Evolutionary conservation across 2,797 vertebrate species (phyloP), one percentile per base, ranked within the genome.

Genomic region (Moxostoma hubbsi): DNA sequence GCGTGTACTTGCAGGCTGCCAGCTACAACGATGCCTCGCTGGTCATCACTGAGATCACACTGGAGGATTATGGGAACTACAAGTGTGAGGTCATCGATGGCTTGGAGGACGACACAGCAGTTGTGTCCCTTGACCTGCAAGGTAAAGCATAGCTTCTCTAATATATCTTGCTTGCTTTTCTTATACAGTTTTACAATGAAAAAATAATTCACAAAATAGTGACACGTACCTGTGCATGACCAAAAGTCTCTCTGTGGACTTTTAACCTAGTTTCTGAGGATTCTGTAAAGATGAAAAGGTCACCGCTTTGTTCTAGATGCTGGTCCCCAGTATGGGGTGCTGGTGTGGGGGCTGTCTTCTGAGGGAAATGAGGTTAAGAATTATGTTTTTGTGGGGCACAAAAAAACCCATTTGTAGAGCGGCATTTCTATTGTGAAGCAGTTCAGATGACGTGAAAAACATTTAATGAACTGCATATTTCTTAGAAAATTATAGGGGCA

Each of bases 81-180:
- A 99, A 98, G 90, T 99, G 98, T 13, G 98, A 99, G 88, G 94
- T 99, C 15, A 98, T 99, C 51, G 97, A 98, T 71, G 96, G 96
- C n/a, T 86, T 99, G 73, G 97, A 98, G 77, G 98, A 99, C 0
- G 96, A 93, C 73, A 96, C 96, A 0, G 91, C 86, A 0, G 93
- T 98, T 55, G 93, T 99, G 55, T 84, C 95, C 2, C 91, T 99
- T 11, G 94, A 98, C 82, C 90, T 99, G 79, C 94, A 98, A 96
- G 98, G 98, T 97, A 90, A 83, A 49, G 12, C 63, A 24, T 45
- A 5, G 16, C 7, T 18, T 6, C 10, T 18, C 15, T 12, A 24
- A 18, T 36, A 9, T 10, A 49, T n/a, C 47, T 54, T n/a, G 7
- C 5, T n/a, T 18, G 1, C 0, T 50, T 62, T 43, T 15, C 5